phyloP scores from a whole-genome alignment of 2,797 vertebrate species.

The Sebastes elongatus region DNA sequence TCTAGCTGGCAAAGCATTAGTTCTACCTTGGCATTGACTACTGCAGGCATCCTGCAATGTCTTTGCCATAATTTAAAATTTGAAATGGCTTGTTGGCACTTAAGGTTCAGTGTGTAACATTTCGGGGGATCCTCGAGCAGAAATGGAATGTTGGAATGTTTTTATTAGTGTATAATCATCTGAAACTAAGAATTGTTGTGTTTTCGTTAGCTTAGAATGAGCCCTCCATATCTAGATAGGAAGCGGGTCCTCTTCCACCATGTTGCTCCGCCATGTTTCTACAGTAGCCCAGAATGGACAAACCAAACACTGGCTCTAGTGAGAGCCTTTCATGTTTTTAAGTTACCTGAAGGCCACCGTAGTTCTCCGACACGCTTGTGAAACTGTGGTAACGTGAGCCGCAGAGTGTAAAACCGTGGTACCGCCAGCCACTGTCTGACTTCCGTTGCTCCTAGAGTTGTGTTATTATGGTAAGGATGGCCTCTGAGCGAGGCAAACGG shows the following conservation, averaged over 20 bases:
- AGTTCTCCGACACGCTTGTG: not conserved
- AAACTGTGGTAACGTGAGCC: too few species aligned
- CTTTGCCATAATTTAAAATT: constrained; percentile 34
- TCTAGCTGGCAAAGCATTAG: constrained; percentile 26
- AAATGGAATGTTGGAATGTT: too few species aligned
- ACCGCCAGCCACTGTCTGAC: not conserved
- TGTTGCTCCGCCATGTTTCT: not conserved
- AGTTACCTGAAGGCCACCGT: not conserved
- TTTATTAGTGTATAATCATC: too few species aligned
- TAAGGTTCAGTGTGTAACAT: not conserved
- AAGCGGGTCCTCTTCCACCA: too few species aligned
- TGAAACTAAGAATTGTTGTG: too few species aligned
- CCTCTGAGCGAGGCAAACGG: not conserved
- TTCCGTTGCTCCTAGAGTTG: not conserved
- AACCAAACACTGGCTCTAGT: not conserved
- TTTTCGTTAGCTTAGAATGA: too few species aligned
- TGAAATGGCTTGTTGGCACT: constrained; percentile 49
- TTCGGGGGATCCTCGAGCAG: too few species aligned
- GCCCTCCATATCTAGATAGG: too few species aligned
- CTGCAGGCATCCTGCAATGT: constrained; percentile 11
- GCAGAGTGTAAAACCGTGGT: too few species aligned
- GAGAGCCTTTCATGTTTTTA: too few species aligned
- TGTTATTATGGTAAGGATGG: not conserved
- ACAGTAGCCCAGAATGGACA: not conserved
- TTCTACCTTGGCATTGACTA: constrained; percentile 37